A percentile compares a stretch with the other conserved stretches of the same genome.
phyloP scores from a whole-genome alignment of 2,888 invertebrate species.

The Acanthococcus lagerstroemiae region DNA sequence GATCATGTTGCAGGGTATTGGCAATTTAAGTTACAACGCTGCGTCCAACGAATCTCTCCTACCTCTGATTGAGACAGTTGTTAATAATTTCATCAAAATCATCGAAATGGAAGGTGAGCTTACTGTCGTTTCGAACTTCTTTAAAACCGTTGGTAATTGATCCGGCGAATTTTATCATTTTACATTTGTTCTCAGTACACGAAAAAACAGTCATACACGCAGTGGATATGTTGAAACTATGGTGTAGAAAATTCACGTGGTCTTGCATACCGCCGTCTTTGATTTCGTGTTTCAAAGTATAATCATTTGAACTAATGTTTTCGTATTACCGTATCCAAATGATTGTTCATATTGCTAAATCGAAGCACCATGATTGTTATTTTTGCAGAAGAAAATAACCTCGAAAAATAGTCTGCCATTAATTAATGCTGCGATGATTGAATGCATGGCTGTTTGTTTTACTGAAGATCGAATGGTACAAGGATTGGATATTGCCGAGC shows the following conservation, averaged over 20 bases:
- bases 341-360: neutral
- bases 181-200: constrained; percentile 51
- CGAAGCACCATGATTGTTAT: neutral
- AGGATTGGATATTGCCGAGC: constrained; percentile 48
- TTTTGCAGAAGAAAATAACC: constrained; percentile 56
- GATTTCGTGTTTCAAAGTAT: constrained; percentile 14
- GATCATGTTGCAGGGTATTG: constrained; percentile 44
- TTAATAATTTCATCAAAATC: constrained; percentile 61
- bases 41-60: constrained; percentile 52
- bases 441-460: constrained; percentile 59
- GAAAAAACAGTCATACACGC: constrained; percentile 78
- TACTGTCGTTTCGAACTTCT: constrained; percentile 39
- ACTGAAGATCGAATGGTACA: constrained; percentile 47
- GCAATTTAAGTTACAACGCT: constrained; percentile 60
- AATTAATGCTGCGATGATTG: constrained; percentile 68
- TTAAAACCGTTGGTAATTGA: neutral
- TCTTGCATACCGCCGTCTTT: constrained; percentile 2
- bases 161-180: constrained; percentile 5
- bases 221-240: constrained; percentile 67
- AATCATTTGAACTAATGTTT: no score
- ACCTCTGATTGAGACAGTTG: constrained; percentile 51
- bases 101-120: constrained; percentile 59
- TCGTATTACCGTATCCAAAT: neutral
- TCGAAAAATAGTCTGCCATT: constrained; percentile 66
- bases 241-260: constrained; percentile 56